phyloP scores from a whole-genome alignment of 2,888 invertebrate species.

The Priapulus caudatus region DNA sequence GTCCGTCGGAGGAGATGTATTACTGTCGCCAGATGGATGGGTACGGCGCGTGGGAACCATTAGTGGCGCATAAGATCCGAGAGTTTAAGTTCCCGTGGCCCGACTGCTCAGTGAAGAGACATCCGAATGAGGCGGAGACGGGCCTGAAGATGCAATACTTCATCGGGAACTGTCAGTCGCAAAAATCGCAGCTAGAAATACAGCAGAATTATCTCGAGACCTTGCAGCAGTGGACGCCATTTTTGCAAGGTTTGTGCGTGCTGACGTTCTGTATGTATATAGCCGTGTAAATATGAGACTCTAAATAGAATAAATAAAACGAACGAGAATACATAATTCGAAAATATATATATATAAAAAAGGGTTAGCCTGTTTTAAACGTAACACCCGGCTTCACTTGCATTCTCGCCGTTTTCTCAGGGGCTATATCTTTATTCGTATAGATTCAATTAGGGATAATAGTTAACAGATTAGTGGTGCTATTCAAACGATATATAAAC shows the following conservation, averaged over 20 bases:
- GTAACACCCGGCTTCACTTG: too few relatives aligned
- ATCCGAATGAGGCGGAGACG: not conserved
- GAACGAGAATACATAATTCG: too few relatives aligned
- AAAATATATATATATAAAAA: too few relatives aligned
- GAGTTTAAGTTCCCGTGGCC: not conserved
- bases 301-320: too few relatives aligned
- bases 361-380: too few relatives aligned
- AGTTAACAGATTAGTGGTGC: too few relatives aligned
- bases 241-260: not conserved
- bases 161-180: not conserved
- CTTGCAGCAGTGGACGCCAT: not conserved
- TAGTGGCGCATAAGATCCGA: not conserved
- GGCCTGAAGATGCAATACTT: not conserved
- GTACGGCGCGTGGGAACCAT: not conserved
- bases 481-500: too few relatives aligned
- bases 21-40: not conserved
- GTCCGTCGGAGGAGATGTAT: constrained; percentile 1
- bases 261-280: too few relatives aligned
- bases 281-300: too few relatives aligned
- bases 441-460: too few relatives aligned
- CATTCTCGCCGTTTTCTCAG: too few relatives aligned
- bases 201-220: not conserved
- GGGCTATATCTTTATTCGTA: too few relatives aligned
- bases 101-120: not conserved
- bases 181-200: not conserved